phyloP scores from a whole-genome alignment of 1,140 invertebrate species.

The Papilio dardanus region DNA sequence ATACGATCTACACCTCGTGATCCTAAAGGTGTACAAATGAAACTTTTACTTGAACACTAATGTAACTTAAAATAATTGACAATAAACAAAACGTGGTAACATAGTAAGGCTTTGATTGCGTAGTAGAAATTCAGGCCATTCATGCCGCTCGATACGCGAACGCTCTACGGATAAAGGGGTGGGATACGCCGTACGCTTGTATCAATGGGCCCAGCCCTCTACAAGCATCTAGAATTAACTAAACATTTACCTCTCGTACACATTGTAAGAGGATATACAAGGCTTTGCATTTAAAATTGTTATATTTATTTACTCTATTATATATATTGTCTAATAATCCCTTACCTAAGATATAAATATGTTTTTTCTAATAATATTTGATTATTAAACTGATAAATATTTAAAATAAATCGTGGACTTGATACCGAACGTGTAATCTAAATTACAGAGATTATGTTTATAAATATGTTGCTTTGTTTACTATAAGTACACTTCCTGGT shows the following conservation, averaged over 20 bases:
- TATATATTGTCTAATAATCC: not conserved
- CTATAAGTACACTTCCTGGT: not conserved
- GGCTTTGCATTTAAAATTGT: not conserved
- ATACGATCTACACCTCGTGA: no score
- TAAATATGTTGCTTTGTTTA: not conserved
- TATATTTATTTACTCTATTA: not conserved
- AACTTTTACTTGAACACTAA: no score
- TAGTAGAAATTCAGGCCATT: conserved; percentile 1
- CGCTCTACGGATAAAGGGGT: not conserved
- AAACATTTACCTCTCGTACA: not conserved
- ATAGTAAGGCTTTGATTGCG: not conserved
- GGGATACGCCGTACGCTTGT: not conserved
- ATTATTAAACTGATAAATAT: not conserved
- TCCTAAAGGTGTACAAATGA: no score
- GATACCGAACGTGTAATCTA: not conserved
- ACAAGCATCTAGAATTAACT: not conserved
- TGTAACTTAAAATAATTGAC: not conserved
- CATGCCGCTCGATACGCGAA: conserved; percentile 2
- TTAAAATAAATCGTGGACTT: not conserved
- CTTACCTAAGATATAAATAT: no score
- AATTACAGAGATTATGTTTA: not conserved
- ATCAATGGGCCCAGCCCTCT: conserved; percentile 12
- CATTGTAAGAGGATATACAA: not conserved
- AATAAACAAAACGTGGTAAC: not conserved
- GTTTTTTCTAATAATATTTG: no score